Base-by-base conservation (phyloP, 2,888 invertebrate genomes). In the Arctia plantaginis region DNA sequence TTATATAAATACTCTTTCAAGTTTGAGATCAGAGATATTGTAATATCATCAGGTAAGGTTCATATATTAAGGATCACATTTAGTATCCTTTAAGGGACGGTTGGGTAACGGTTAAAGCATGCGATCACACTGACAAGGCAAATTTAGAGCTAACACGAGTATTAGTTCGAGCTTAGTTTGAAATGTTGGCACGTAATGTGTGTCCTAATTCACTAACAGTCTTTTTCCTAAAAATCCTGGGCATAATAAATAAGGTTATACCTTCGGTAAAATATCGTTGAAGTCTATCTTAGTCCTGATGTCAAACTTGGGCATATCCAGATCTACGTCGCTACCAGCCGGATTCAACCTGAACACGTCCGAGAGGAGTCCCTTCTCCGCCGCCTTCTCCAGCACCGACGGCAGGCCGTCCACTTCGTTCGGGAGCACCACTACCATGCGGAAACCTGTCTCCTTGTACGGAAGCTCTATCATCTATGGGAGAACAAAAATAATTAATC, bases 361-460 rank as follows among this genome's bases (percentile, higher is more conserved):
- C 15, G 82, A 75, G 3, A 92, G 80, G 4, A 92, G 74, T 0
- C 92, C 92, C 35, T 81, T 86, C 33, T 84, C 59, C 0, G 88
- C 75, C 1, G 86, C 87, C 77, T 92, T 92, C 69, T 90, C 85
- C 66, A 92, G 67, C n/a, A 91, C 86, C 0, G 83, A 73, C 0
- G 85, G 75, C 0, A 92, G 87, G 51, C 92, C 92, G 59, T 92
- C 89, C 1, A 90, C 68, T 67, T 90, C 85, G 68, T 91, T 78
- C 0, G 92, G 92, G 6, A 92, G 85, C 1, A 91, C 86, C 0
- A 92, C 77, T 10, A 92, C 85, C 91, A 92, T 92, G 27, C 92
- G 92, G 87, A 92, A 92, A 4, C 88, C 87, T 0, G 2, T 41
- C 74, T 92, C 91, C 81, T 91, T 87, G 85, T 92, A 92, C 0